Percentiles rank a stretch among this genome's conserved stretches.
phyloP scores from a whole-genome alignment of 2,888 invertebrate genomes.

The Heliconius aoede region DNA sequence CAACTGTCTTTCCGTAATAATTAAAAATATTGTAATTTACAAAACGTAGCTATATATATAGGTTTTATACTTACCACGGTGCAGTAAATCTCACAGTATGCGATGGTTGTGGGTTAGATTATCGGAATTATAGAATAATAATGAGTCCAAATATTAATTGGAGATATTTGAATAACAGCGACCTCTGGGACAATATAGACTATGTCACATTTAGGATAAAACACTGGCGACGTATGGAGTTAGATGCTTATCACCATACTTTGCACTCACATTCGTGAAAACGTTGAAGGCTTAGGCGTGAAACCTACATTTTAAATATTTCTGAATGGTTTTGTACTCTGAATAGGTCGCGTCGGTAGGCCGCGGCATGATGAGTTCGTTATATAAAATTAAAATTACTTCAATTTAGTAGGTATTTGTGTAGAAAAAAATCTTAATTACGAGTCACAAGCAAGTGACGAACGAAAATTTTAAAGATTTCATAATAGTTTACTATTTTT shows the following conservation, averaged over 20 bases:
- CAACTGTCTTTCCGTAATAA: neutral
- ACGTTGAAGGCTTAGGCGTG: too few species aligned
- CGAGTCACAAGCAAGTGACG: neutral
- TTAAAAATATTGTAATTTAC: conserved; percentile 12
- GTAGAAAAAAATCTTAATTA: neutral
- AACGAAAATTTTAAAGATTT: neutral
- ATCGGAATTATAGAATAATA: neutral
- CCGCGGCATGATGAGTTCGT: too few species aligned
- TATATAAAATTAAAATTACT: too few species aligned
- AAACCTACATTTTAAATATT: neutral
- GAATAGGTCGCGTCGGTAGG: too few species aligned
- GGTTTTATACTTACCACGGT: neutral
- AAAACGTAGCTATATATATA: neutral
- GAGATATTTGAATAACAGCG: neutral
- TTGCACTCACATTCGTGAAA: neutral
- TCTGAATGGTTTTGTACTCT: neutral
- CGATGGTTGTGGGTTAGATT: neutral
- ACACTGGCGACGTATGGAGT: neutral
- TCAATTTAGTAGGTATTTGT: neutral
- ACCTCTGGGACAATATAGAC: too few species aligned
- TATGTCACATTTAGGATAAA: too few species aligned
- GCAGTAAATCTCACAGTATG: neutral
- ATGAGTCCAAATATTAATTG: neutral
- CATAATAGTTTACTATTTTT: too few species aligned
- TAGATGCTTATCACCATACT: neutral